phyloP scores from a whole-genome alignment of 1,140 invertebrate genomes.

The Ostrea denselamellosa region DNA sequence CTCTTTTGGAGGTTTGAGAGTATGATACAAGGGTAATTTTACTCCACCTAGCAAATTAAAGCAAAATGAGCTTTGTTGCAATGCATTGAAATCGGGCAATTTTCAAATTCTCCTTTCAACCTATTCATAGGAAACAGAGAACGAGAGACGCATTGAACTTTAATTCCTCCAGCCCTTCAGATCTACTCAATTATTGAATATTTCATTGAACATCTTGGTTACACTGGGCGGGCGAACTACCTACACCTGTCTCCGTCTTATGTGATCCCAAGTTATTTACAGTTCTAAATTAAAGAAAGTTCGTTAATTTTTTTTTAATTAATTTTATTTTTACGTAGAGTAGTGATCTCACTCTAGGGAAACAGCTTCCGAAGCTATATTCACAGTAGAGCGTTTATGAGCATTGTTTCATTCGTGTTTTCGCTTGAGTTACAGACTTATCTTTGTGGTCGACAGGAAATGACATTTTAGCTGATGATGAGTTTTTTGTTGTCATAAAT shows the following conservation, averaged over 20 bases:
- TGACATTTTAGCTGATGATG: slow-evolving; percentile 5
- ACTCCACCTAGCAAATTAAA: neutral
- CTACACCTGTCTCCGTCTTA: neutral
- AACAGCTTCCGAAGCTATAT: neutral
- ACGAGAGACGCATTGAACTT: neutral
- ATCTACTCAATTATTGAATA: slow-evolving; percentile 6
- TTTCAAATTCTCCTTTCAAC: slow-evolving; percentile 10
- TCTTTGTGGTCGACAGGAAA: neutral
- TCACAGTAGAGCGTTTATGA: neutral
- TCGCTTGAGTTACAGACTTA: neutral
- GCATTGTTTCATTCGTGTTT: slow-evolving; percentile 26
- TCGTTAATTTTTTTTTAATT: neutral
- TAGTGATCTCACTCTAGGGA: neutral
- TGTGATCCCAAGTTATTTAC: neutral
- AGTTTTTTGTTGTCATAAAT: slow-evolving; percentile 7
- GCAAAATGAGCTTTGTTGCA: neutral
- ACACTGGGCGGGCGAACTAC: neutral
- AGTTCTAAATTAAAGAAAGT: neutral
- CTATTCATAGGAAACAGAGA: neutral
- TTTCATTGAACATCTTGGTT: neutral
- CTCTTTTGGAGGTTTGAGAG: neutral
- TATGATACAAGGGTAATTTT: neutral
- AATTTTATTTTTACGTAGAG: neutral
- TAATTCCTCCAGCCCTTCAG: neutral
- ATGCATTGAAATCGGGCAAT: slow-evolving; percentile 7